Base-by-base conservation (phyloP, 2,113 vertebrate genomes). In the Bombycilla garrulus region DNA sequence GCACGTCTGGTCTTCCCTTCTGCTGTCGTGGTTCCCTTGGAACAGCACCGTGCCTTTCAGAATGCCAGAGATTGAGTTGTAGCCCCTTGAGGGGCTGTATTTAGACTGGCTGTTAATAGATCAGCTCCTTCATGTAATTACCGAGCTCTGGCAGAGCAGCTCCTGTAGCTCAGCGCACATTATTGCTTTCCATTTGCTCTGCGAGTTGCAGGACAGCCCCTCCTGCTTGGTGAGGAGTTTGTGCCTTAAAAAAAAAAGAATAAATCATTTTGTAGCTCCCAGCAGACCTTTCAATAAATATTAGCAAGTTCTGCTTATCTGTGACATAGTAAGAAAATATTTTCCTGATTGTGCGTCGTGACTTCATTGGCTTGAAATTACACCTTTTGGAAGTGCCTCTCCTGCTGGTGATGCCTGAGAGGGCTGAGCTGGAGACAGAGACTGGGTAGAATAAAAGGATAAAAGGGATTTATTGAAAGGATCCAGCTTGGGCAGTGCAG, bases 361-460 rank as follows among this genome's bases (percentile, higher is more conserved):
- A 92, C 90, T 86, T 96, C 86, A 92, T 11, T 94, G 96, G 78
- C 44, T 90, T 90, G 94, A 94, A 95, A 85, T 93, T 60, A 40
- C 51, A 50, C 4, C 23, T 97, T 78, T 48, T 89, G 80, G 54
- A 69, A 74, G 66, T 78, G 85, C 91, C 93, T 91, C 53, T 95
- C 79, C 25, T 93, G 83, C 95, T 85, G 38, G 38, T 38, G 12
- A 12, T 38, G 38, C 38, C 38, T 38, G 38, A 12, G 38, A 38
- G 12, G 38, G 38, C 38, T 38, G 38, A 38, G 38, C 38, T 38
- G 38, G 38, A 38, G 12, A 38, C 38, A 38, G 38, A 38, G 38
- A 38, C 38, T 38, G 12, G 38, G 38, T 38, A 38, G 38, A 38
- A 38, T 38, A 38, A 38, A 38, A 38, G 38, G 38, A 38, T 38